Evolutionary conservation across 2,113 vertebrate species (phyloP).

Genomic region (Sylvietta virens): DNA sequence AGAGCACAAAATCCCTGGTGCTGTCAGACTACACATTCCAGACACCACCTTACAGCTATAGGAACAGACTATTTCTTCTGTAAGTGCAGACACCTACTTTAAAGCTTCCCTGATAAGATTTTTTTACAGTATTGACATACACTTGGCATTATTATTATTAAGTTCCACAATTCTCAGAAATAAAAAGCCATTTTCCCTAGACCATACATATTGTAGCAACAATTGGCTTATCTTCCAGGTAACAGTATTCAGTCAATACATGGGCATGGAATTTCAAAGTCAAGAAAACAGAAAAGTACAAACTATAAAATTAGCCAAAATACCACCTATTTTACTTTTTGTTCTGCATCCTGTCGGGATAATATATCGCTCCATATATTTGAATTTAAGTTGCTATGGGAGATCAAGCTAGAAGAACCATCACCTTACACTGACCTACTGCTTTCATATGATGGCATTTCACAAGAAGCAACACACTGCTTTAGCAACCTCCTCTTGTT

Average conservation of each 20-base stretch:
- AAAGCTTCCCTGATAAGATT: not conserved
- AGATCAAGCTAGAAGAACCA: constrained; percentile 26
- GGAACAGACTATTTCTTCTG: not conserved
- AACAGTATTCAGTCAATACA: not conserved
- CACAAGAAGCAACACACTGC: constrained; percentile 2
- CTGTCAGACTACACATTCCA: not conserved
- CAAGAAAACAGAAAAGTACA: not conserved
- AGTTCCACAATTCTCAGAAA: not conserved
- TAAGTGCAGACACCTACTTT: not conserved
- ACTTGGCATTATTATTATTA: not conserved
- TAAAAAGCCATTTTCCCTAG: not conserved
- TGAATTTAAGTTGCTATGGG: constrained; percentile 31
- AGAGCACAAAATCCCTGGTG: not conserved
- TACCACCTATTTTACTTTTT: not conserved
- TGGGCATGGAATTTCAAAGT: not conserved
- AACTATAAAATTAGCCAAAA: not conserved
- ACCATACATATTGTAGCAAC: not conserved
- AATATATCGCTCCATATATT: not conserved
- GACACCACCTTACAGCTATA: not conserved
- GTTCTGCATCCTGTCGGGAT: not conserved
- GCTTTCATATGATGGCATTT: not conserved
- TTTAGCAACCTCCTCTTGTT: constrained; percentile 6
- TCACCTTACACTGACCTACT: constrained; percentile 14
- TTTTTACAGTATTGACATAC: not conserved
- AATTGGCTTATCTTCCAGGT: not conserved